These are phyloP conservation scores for Pharmacophagus antenor DNA, from an alignment of 2,888 invertebrate species.

Conservation along the genomic window DNA sequence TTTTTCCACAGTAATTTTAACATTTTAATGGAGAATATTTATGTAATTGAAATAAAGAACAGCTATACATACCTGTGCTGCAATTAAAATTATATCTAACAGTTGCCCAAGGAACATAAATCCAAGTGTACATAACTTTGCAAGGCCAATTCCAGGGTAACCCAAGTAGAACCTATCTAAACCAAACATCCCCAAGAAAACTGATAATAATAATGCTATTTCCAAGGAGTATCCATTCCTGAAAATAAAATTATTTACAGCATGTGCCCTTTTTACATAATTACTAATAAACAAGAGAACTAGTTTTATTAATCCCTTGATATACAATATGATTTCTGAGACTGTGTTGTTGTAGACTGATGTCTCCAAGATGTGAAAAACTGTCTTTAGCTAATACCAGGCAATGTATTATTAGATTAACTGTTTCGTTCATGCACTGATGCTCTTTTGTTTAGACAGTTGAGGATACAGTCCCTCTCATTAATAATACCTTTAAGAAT, in stretches of 20 bases:
- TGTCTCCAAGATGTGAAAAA: too few species aligned
- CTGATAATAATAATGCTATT: slow-evolving; percentile 93
- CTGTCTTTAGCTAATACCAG: too few species aligned
- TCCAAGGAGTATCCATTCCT: slow-evolving; percentile 97
- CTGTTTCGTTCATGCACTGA: too few species aligned
- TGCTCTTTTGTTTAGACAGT: too few species aligned
- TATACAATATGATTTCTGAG: too few species aligned
- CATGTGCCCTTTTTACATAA: background rate
- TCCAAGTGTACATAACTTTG: slow-evolving; percentile 97
- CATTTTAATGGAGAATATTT: background rate
- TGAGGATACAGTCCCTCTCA: too few species aligned
- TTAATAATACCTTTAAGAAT: too few species aligned
- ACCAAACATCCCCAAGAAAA: slow-evolving; percentile 99
- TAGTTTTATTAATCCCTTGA: too few species aligned
- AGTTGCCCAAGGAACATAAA: slow-evolving; percentile 98
- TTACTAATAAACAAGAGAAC: too few species aligned
- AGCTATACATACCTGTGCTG: slow-evolving; percentile 85
- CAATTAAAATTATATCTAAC: slow-evolving; percentile 96
- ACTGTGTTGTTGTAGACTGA: too few species aligned
- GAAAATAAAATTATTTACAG: slow-evolving; percentile 37
- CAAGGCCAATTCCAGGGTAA: slow-evolving; percentile 96
- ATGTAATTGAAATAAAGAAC: background rate
- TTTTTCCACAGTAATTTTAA: background rate
- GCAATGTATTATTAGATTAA: too few species aligned
- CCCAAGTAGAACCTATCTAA: slow-evolving; percentile 99